Conservation (phyloP, 2,888 invertebrate species). For the Caprella mutica region DNA sequence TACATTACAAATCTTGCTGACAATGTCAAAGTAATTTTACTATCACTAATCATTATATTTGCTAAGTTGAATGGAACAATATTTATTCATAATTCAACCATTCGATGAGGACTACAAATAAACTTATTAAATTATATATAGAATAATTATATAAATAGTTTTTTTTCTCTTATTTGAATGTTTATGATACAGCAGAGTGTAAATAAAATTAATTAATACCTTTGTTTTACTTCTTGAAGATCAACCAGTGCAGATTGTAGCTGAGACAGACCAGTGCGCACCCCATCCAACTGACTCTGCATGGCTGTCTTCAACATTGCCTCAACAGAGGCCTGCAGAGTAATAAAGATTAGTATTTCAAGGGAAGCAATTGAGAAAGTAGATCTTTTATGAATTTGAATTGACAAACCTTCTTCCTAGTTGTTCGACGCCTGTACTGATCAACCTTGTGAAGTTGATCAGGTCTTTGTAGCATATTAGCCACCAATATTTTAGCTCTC, state of each 20-base stretch:
- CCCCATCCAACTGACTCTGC: conserved; percentile 94
- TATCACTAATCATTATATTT: too few species aligned
- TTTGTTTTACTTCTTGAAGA: conserved; percentile 55
- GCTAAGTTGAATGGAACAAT: too few species aligned
- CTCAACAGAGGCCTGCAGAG: conserved; percentile 56
- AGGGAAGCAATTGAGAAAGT: background rate
- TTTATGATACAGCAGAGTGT: too few species aligned
- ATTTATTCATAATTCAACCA: too few species aligned
- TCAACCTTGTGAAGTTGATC: conserved; percentile 89
- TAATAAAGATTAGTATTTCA: background rate
- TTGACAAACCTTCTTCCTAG: conserved; percentile 25
- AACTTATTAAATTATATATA: too few species aligned
- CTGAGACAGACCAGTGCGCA: conserved; percentile 82
- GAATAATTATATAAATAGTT: too few species aligned
- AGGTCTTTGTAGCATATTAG: conserved; percentile 83
- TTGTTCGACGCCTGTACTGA: conserved; percentile 49
- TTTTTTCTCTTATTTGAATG: too few species aligned
- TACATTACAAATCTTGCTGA: too few species aligned
- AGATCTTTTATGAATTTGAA: too few species aligned
- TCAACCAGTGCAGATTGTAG: conserved; percentile 73
- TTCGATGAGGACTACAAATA: too few species aligned
- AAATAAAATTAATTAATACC: conserved; percentile 43
- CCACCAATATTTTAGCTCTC: conserved; percentile 49
- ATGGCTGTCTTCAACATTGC: conserved; percentile 95
- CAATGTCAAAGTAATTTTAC: too few species aligned